Base-by-base conservation (phyloP, 1,140 invertebrate species). In the Dufourea novaeangliae region DNA sequence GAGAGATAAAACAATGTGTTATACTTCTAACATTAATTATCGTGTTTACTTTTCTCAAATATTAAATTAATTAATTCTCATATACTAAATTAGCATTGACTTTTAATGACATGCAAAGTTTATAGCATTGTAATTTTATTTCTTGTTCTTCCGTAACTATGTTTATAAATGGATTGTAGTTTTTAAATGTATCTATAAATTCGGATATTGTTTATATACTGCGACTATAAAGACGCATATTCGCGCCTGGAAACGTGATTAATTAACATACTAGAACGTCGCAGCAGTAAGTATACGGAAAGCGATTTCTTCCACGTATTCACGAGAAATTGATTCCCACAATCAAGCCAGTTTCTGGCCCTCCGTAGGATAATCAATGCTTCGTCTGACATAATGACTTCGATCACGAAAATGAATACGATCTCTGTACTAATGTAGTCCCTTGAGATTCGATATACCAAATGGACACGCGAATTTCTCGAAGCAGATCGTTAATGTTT, bases 381-480 rank as follows among this genome's bases (percentile, higher is more conserved):
- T 66, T 56, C 41, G 67, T 70, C 66, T 22, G 34, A 2, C 37
- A 46, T 76, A 46, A 85, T 64, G 70, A 56, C 37, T 52, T 0
- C 22, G 17, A 72, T 84, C 84, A 85, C 77, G 84, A 78, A 85
- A 85, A 68, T 63, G 73, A 80, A 78, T 80, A 77, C 44, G 37
- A n/a, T 67, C 37, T 34, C 50, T 12, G 66, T 52, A 72, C 72
- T 74, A 56, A 73, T 64, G 25, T 77, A 66, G 41, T 44, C 72
- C 54, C 56, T 37, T 3, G 54, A 27, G 63, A 63, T 37, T 32
- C 32, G 14, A 72, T 63, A 84, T 68, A 10, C 34, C 52, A 77
- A 68, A 54, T 50, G 44, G 69, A 56, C 81, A 84, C 68, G 81
- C 63, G 54, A 80, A 84, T 79, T 73, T 54, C 41, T 22, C 56